A percentile compares a stretch with the other conserved stretches of the same genome.
These are phyloP conservation scores for Botia kubotai DNA, from an alignment of 2,797 vertebrate genomes.

Conservation along the genomic window DNA sequence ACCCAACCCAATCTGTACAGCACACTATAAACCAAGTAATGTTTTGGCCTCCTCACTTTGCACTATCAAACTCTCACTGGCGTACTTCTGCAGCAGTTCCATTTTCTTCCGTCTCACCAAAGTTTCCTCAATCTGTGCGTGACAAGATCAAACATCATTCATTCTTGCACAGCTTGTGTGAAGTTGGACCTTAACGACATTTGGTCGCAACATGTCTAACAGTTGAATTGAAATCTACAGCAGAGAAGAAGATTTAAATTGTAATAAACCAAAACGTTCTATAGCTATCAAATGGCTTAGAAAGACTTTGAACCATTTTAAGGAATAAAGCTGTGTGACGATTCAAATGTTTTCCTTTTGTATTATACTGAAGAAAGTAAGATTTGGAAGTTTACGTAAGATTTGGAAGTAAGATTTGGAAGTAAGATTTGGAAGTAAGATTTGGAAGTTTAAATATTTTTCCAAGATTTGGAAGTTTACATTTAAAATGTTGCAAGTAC, in stretches of 20 bases:
- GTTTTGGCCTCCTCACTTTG: conserved; percentile 92
- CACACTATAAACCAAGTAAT: conserved; percentile 84
- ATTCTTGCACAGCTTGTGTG: background rate
- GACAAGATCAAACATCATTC: background rate
- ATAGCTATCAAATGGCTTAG: background rate
- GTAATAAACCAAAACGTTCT: background rate
- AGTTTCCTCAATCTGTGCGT: conserved; percentile 90
- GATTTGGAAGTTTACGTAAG: background rate
- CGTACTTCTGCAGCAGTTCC: conserved; percentile 93
- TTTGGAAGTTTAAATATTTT: background rate
- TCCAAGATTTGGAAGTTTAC: background rate
- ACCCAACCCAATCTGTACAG: background rate
- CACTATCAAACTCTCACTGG: conserved; percentile 92
- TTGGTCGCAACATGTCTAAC: too few relatives aligned
- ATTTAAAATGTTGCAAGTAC: background rate
- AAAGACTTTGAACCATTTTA: too few relatives aligned
- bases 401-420: too few relatives aligned
- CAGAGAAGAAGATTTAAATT: too few relatives aligned
- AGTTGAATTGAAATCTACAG: too few relatives aligned
- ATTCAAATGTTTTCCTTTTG: too few relatives aligned
- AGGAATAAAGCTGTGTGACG: too few relatives aligned
- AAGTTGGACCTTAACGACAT: background rate
- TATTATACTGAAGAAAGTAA: background rate
- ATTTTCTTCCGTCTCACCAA: conserved; percentile 95
- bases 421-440: too few relatives aligned